Conservation (phyloP, 2,113 vertebrate species). For the Solenodon paradoxus region DNA sequence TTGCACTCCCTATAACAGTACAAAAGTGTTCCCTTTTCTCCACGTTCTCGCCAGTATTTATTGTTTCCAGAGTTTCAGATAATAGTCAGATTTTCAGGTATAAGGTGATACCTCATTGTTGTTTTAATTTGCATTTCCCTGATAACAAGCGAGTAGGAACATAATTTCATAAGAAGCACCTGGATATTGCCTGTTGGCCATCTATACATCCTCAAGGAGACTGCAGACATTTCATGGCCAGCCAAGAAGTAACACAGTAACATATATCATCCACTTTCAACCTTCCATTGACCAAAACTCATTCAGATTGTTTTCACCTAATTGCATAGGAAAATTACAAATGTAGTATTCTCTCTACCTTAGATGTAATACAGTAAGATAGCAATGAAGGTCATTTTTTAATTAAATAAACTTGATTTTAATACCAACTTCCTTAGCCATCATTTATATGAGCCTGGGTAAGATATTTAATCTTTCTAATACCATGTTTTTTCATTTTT, state of each 20-base stretch:
- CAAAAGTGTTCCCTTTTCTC: too few relatives aligned
- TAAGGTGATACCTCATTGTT: too few relatives aligned
- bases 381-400: neutral
- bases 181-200: too few relatives aligned
- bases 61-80: too few relatives aligned
- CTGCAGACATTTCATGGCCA: neutral
- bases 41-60: too few relatives aligned
- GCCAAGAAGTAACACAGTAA: neutral
- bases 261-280: neutral
- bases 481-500: neutral
- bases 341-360: neutral
- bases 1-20: too few relatives aligned
- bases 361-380: neutral
- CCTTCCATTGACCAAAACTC: neutral
- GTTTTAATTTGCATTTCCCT: too few relatives aligned
- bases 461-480: neutral
- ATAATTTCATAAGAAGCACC: too few relatives aligned
- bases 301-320: neutral
- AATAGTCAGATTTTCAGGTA: too few relatives aligned
- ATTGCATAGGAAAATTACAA: neutral
- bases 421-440: neutral
- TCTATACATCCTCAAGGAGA: too few relatives aligned
- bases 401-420: neutral
- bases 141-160: too few relatives aligned
- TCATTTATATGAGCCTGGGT: neutral